Base-by-base conservation (phyloP, 2,797 vertebrate genomes). In the Macropodus opercularis region DNA sequence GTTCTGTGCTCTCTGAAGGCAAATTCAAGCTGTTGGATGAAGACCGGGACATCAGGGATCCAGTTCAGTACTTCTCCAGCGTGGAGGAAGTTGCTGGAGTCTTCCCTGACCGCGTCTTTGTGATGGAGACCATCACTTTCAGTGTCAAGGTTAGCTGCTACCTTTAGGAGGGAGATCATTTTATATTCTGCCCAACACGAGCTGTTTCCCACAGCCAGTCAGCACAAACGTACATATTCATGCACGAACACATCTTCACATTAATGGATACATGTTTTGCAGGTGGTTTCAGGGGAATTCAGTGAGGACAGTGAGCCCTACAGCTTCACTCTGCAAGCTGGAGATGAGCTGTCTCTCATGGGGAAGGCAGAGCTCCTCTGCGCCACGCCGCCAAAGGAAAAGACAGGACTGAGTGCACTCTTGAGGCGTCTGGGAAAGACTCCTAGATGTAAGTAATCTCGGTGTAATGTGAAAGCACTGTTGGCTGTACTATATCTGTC, bases 261-360 rank as follows among this genome's bases (percentile, higher is more conserved):
- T n/a, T 5, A n/a, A 6, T 48, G 8, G 4, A 8, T 67, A 48
- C 60, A 31, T 72, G 10, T 47, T 17, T 70, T 56, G 32, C 83
- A 99, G 97, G 97, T 99, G 85, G 95, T 97, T 62, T 98, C 97
- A 0, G 96, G 97, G 2, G 97, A 98, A 87, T 98, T 98, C 93
- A 98, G 96, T 18, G 96, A 99, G 87, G 97, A 98, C 92, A 98
- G 96, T 31, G 97, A 98, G 86, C 93, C 96, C 24, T 98, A 99
- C 87, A 98, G 97, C 90, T 98, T 99, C 90, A 97, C 96, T 5
- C 90, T 99, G 88, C 95, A 98, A 64, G 94, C 95, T 0, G 97
- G 97, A 49, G 97, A 99, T 38, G 97, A 98, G 91, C 91, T 99
- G 84, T 98, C 97, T 3, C 95, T 96, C 67, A 98, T 98, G 96